Evolutionary conservation across 1,140 invertebrate genomes (phyloP), one percentile per base, ranked within the genome.

Genomic region (Drosophila ogumai): DNA sequence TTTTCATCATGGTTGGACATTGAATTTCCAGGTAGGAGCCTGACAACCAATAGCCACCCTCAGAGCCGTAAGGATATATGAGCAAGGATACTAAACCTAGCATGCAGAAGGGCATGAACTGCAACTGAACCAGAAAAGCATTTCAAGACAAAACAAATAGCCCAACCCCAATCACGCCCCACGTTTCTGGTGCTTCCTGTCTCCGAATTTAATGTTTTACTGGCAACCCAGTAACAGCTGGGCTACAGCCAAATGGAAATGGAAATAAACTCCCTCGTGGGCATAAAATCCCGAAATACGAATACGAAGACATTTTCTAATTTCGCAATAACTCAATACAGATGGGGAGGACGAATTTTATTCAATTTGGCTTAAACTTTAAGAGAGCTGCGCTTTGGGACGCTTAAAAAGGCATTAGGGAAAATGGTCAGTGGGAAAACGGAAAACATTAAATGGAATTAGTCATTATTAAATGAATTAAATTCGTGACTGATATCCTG

Each of bases 131-230:
- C 22, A 28, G 55, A 43, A 41, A 25, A 34, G 15, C 43, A 49
- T 47, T 74, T 25, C 58, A 76, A 76, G 47, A 58, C 60, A 81
- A 66, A 81, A 76, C 66, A 67, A 82, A 82, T 81, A 75, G 76
- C 19, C 25, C 47, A 36, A 25, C 38, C 66, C 43, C 25, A 36
- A 77, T 22, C 32, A 36, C 32, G 19, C 55, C 38, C 25, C 59
- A 47, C 60, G 44, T 69, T 58, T 46, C 63, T 58, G 13, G 34
- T n/a, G 17, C 41, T 59, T 49, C 43, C 43, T 49, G 57, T 57
- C 55, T 57, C 4, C 25, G 22, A 57, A 43, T 57, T 55, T 55
- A 55, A 55, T 55, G 52, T 38, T 55, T 55, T 55, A 38, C 52
- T 55, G 52, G 34, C 52, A n/a, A 55, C 9, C 52, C 52, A 38